Conservation (phyloP, 2,888 invertebrate species). For the Cantharis rufa region DNA sequence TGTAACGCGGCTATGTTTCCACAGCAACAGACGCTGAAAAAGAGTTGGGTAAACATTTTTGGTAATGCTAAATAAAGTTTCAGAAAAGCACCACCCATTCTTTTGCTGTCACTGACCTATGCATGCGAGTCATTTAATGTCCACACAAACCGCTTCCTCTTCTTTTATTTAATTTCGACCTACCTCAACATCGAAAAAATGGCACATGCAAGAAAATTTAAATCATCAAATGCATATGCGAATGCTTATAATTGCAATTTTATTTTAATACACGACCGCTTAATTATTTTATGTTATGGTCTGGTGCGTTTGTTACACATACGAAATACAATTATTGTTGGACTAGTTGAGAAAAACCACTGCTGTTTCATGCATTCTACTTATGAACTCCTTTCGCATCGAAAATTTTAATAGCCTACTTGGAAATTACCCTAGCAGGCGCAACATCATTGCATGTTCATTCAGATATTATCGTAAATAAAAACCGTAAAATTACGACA, state of each 20-base stretch:
- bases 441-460: constrained; percentile 4
- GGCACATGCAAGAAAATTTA: constrained; percentile 51
- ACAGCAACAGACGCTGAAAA: constrained; percentile 8
- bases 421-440: constrained; percentile 9
- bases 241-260: constrained; percentile 49
- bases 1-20: neutral
- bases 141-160: constrained; percentile 46
- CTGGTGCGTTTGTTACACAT: constrained; percentile 42
- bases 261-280: constrained; percentile 49
- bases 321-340: constrained; percentile 30
- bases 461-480: constrained; percentile 30
- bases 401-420: constrained; percentile 13
- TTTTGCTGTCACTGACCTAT: constrained; percentile 26
- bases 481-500: constrained; percentile 5
- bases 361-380: constrained; percentile 18
- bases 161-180: constrained; percentile 47
- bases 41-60: constrained; percentile 10
- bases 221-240: constrained; percentile 43
- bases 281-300: constrained; percentile 50
- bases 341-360: constrained; percentile 18
- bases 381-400: constrained; percentile 12
- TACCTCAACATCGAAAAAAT: constrained; percentile 48
- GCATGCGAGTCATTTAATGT: constrained; percentile 4
- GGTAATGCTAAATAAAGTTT: constrained; percentile 9
- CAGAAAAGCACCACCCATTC: neutral